Evolutionary conservation across 2,888 invertebrate species (phyloP).

Genomic region (Drosophila melanosoma): DNA sequence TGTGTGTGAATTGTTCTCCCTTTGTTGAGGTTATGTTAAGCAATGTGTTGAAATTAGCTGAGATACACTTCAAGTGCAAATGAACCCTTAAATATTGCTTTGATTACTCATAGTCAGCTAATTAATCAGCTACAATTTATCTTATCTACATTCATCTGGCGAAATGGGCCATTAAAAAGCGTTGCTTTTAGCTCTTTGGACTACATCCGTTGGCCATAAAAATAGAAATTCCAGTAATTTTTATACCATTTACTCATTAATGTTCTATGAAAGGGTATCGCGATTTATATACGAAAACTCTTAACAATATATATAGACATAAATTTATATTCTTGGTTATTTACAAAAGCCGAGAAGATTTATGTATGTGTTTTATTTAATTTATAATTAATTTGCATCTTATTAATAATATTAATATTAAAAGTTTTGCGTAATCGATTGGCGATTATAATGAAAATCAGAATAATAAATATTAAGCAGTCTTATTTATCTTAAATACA

Average conservation of each 20-base stretch:
- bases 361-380: not conserved
- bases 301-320: not conserved
- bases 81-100: slow-evolving; percentile 19
- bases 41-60: slow-evolving; percentile 8
- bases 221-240: slow-evolving; percentile 62
- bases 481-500: not conserved
- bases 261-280: not conserved
- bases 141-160: slow-evolving; percentile 47
- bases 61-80: slow-evolving; percentile 19
- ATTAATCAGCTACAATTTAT: slow-evolving; percentile 53
- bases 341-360: not conserved
- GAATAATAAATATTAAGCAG: not conserved
- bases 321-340: not conserved
- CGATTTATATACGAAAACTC: not conserved
- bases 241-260: not conserved
- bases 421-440: not conserved
- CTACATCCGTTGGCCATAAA: slow-evolving; percentile 62
- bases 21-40: slow-evolving; percentile 25
- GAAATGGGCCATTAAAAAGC: slow-evolving; percentile 60
- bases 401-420: too few species aligned
- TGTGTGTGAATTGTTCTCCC: not conserved
- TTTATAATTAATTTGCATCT: not conserved
- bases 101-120: slow-evolving; percentile 23
- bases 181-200: slow-evolving; percentile 41
- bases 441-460: not conserved